A percentile compares a stretch with the other conserved stretches of the same genome.
Evolutionary conservation across 2,888 invertebrate species (phyloP).

Genomic region (Mythimna albipuncta): DNA sequence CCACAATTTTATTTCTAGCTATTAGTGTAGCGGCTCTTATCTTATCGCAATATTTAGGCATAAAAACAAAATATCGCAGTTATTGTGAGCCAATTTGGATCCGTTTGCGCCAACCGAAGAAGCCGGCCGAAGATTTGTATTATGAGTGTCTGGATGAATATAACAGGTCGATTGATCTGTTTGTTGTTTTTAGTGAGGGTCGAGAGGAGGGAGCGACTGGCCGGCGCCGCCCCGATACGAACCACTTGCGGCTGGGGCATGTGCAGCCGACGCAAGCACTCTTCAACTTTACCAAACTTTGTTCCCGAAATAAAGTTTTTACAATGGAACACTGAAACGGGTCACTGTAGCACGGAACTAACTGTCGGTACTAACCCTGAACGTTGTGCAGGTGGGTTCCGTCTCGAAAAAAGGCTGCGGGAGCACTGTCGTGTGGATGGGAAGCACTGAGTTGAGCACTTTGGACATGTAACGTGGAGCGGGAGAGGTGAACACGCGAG

Average conservation of each 20-base stretch:
- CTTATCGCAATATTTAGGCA: constrained; percentile 86
- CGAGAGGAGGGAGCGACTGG: constrained; percentile 84
- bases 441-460: constrained; percentile 90
- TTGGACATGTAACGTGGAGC: constrained; percentile 87
- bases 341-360: constrained; percentile 67
- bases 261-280: constrained; percentile 86
- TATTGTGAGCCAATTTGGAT: constrained; percentile 74
- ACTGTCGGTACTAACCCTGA: constrained; percentile 87
- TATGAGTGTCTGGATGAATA: constrained; percentile 78
- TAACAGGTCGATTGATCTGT: constrained; percentile 88
- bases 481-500: constrained; percentile 74
- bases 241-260: constrained; percentile 85
- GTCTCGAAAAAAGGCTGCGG: constrained; percentile 86
- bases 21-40: constrained; percentile 84
- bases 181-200: constrained; percentile 88
- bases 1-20: constrained; percentile 88
- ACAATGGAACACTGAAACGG: constrained; percentile 75
- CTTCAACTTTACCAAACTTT: constrained; percentile 86
- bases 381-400: constrained; percentile 86
- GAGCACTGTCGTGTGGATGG: constrained; percentile 87
- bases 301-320: constrained; percentile 87
- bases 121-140: constrained; percentile 73
- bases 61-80: constrained; percentile 84
- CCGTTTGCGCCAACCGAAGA: constrained; percentile 72
- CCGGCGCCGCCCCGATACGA: constrained; percentile 86